Evolutionary conservation across 1,140 invertebrate species (phyloP).

Genomic region (Drosophila kurseongensis): DNA sequence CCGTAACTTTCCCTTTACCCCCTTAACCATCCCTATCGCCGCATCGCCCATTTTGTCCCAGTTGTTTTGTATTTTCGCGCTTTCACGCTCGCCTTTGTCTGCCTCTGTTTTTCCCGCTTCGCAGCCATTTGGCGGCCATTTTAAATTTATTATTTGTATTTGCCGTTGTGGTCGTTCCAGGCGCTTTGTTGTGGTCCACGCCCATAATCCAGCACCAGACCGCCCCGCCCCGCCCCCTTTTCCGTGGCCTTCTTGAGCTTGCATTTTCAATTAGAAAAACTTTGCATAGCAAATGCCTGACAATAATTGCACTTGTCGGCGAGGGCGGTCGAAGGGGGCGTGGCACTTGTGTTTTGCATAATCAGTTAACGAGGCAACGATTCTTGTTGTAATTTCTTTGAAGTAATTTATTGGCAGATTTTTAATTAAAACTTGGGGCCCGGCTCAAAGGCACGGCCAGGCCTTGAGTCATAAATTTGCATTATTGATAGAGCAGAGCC

Average conservation of each 20-base stretch:
- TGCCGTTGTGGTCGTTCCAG: slow-evolving; percentile 56
- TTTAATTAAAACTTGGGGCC: slow-evolving; percentile 74
- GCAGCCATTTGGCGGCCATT: slow-evolving; percentile 74
- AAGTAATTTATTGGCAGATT: slow-evolving; percentile 81
- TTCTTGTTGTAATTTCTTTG: slow-evolving; percentile 80
- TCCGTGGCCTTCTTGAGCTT: slow-evolving; percentile 54
- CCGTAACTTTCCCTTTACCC: no score
- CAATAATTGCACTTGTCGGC: slow-evolving; percentile 69
- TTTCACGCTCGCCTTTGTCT: slow-evolving; percentile 66
- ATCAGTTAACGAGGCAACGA: slow-evolving; percentile 81
- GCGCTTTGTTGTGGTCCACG: slow-evolving; percentile 53
- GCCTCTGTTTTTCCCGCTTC: slow-evolving; percentile 34
- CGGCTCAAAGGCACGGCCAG: slow-evolving; percentile 34
- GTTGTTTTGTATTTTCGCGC: slow-evolving; percentile 78
- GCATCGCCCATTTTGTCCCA: slow-evolving; percentile 24
- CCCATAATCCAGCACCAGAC: slow-evolving; percentile 27
- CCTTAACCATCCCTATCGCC: no score
- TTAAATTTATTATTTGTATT: slow-evolving; percentile 80
- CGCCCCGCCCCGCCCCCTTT: not conserved
- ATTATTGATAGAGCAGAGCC: slow-evolving; percentile 44
- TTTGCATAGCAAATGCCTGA: slow-evolving; percentile 74
- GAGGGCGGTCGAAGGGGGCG: slow-evolving; percentile 1
- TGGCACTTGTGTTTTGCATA: slow-evolving; percentile 73
- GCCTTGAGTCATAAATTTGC: slow-evolving; percentile 68
- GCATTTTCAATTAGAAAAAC: slow-evolving; percentile 83